Percentiles rank a stretch among this genome's conserved stretches.
Conservation (phyloP, 2,113 vertebrate genomes). For the Nicator chloris region DNA sequence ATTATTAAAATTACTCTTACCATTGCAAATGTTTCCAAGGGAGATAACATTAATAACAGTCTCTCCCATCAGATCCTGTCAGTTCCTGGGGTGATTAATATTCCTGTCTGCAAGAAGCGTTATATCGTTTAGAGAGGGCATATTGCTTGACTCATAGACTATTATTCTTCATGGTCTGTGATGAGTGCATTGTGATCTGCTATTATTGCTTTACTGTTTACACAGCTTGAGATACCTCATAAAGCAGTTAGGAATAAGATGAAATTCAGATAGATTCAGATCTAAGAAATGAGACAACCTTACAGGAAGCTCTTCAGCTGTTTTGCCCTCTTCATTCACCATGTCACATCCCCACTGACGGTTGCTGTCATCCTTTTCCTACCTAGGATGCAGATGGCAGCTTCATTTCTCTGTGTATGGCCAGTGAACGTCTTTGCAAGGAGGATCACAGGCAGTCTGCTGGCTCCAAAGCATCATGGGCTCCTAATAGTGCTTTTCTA, state of each 20-base stretch:
- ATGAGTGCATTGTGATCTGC: constrained; percentile 31
- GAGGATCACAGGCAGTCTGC: background rate
- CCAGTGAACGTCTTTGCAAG: background rate
- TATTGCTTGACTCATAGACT: constrained; percentile 34
- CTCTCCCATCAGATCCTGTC: constrained; percentile 44
- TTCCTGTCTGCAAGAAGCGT: constrained; percentile 44
- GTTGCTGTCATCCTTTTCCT: background rate
- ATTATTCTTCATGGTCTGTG: constrained; percentile 37
- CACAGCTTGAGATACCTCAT: constrained; percentile 40
- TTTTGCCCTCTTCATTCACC: background rate
- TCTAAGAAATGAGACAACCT: constrained; percentile 25
- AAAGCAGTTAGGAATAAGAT: constrained; percentile 21
- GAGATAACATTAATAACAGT: constrained; percentile 45
- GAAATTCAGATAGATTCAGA: constrained; percentile 28
- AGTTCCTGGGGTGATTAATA: constrained; percentile 51
- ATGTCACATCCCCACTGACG: background rate
- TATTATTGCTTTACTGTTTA: constrained; percentile 50
- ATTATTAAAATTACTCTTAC: constrained; percentile 65
- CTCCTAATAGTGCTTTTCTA: background rate
- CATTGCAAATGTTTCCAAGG: constrained; percentile 60
- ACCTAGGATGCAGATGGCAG: background rate
- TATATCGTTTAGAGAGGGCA: constrained; percentile 30
- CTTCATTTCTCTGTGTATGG: background rate
- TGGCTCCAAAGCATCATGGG: background rate
- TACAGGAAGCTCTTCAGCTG: background rate